Evolutionary conservation across 2,797 vertebrate genomes (phyloP), one percentile per base, ranked within the genome.

Genomic region (Paramormyrops hopkinsi): DNA sequence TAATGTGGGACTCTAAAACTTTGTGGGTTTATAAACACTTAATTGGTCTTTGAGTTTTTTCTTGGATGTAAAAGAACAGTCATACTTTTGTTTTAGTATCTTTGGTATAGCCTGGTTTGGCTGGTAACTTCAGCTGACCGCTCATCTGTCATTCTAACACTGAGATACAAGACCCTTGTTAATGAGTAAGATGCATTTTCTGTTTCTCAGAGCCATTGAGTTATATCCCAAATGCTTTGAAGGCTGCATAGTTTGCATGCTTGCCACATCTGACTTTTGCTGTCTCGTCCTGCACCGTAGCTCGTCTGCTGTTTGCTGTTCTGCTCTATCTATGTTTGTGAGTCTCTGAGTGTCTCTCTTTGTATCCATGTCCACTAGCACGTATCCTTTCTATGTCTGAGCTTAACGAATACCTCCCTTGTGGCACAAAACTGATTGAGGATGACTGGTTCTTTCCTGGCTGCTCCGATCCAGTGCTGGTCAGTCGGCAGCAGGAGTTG

Each of bases 401-500:
- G 90, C 93, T 91, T 92, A 92, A 87, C 50, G 92, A 90, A 93
- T 92, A 92, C 65, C 88, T 95, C 93, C 95, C 97, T 97, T 98
- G 97, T 97, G 97, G 97, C 97, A 98, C 97, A 98, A 98, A 98
- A 98, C 97, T 98, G 97, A 98, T 98, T 97, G 97, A 98, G 97
- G 97, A 98, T 98, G 97, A 98, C 97, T 98, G 97, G 97, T 98
- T 98, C 97, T 98, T 98, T 98, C 97, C 97, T 97, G 97, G 97
- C 97, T 98, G 97, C 98, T 98, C 97, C 94, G 97, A 98, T 98
- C 97, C 97, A 98, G 97, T 96, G 94, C 95, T 98, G 95, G 97
- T 96, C 97, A 97, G 96, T 93, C 97, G 96, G 96, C 97, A 98
- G 96, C 97, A 97, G 97, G 97, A 97, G 96, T 93, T 98, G 97